phyloP scores from a whole-genome alignment of 2,888 invertebrate genomes.

The Exocentrus adspersus region DNA sequence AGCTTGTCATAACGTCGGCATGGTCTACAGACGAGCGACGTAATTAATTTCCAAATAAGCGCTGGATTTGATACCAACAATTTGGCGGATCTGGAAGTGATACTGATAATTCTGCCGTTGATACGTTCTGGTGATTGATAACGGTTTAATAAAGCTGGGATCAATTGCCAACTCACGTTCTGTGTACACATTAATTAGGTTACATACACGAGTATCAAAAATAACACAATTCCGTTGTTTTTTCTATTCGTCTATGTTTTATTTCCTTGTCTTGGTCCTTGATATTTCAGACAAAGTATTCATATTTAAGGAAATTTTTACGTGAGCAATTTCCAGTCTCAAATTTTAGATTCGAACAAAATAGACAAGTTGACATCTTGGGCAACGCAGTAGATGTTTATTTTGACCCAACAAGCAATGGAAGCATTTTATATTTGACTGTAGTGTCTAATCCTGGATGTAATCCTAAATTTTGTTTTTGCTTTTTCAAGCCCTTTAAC shows the following conservation, averaged over 20 bases:
- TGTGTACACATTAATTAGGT: background rate
- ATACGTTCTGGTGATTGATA: background rate
- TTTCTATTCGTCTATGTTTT: background rate
- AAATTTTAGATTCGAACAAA: constrained; percentile 48
- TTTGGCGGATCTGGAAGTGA: background rate
- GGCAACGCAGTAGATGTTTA: constrained; percentile 52
- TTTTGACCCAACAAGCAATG: constrained; percentile 51
- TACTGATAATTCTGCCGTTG: background rate
- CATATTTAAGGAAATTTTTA: too few species aligned
- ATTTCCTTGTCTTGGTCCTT: background rate
- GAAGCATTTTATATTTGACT: constrained; percentile 54
- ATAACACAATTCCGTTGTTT: too few species aligned
- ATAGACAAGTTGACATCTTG: constrained; percentile 55
- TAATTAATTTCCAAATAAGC: background rate
- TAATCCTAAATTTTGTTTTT: background rate
- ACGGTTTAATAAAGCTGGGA: background rate
- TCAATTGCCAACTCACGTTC: too few species aligned
- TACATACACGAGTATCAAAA: background rate
- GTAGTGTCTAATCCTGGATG: constrained; percentile 40
- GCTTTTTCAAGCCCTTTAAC: background rate
- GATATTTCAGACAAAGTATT: background rate
- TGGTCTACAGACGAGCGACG: background rate
- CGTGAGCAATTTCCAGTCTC: too few species aligned
- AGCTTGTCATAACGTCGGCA: background rate
- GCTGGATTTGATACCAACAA: background rate